Conservation (phyloP, 2,888 invertebrate species). For the Coleophora flavipennella region DNA sequence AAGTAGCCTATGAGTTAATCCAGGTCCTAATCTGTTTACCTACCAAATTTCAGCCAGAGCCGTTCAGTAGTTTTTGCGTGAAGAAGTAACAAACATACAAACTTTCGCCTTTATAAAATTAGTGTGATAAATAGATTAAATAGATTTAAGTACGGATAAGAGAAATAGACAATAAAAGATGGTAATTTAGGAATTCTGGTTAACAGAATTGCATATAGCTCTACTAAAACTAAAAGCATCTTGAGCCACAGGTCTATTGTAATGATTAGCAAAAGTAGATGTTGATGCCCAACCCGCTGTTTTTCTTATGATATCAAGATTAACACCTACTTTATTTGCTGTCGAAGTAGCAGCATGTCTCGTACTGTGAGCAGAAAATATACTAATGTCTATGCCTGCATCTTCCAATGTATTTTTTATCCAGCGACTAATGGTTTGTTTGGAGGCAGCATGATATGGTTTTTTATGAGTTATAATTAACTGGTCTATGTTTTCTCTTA, state of each 20-base stretch:
- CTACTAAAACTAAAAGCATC: no score
- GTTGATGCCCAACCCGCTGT: neutral
- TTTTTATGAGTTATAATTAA: neutral
- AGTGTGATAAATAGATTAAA: no score
- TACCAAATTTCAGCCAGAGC: no score
- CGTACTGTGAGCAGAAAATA: constrained; percentile 7
- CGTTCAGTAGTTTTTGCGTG: no score
- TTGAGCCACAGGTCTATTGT: neutral
- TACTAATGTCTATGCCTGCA: constrained; percentile 3
- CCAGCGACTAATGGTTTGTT: neutral
- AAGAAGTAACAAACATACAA: no score
- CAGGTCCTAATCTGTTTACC: no score
- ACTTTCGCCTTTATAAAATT: no score
- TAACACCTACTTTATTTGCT: neutral
- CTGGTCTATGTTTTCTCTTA: neutral
- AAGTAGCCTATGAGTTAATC: no score
- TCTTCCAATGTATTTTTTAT: neutral
- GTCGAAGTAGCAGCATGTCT: constrained; percentile 7
- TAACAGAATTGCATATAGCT: no score
- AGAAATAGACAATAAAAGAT: no score
- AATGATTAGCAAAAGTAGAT: neutral
- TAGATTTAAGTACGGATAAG: no score
- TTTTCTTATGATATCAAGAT: neutral
- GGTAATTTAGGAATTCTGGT: no score
- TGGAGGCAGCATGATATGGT: neutral